Conservation (phyloP, 2,888 invertebrate genomes). For the Dryadula phaetusa region DNA sequence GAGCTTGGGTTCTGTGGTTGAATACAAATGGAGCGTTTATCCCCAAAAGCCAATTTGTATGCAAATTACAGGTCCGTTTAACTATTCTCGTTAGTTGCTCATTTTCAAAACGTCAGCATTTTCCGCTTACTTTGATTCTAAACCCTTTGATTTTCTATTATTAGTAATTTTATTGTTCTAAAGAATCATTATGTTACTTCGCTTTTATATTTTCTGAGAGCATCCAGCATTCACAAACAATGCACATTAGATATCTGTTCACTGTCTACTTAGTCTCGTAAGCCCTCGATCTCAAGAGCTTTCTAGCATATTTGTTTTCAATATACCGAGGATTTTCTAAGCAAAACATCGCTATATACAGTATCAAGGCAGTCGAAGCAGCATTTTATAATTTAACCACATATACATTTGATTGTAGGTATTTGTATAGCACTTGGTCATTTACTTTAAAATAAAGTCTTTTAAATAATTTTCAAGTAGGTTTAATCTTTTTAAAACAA, state of each 20-base stretch:
- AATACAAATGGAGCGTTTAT: conserved; percentile 84
- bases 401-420: conserved; percentile 39
- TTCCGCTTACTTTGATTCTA: conserved; percentile 61
- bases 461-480: too few species aligned
- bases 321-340: conserved; percentile 18
- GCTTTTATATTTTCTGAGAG: conserved; percentile 12
- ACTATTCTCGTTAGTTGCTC: conserved; percentile 84
- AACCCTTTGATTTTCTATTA: conserved; percentile 50
- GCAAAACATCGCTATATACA: neutral
- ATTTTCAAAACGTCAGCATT: conserved; percentile 80
- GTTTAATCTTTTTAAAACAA: too few species aligned
- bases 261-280: conserved; percentile 25
- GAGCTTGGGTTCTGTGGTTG: conserved; percentile 77
- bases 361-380: neutral
- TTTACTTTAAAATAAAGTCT: too few species aligned
- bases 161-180: conserved; percentile 19
- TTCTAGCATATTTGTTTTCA: conserved; percentile 19
- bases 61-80: conserved; percentile 81
- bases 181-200: neutral
- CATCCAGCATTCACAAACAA: conserved; percentile 16
- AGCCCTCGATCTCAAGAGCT: conserved; percentile 21
- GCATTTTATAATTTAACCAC: neutral
- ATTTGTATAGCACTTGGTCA: too few species aligned
- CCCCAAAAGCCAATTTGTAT: conserved; percentile 84
- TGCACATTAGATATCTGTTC: conserved; percentile 24